Evolutionary conservation across 1,140 invertebrate genomes (phyloP).

Genomic region (Formica exsecta): DNA sequence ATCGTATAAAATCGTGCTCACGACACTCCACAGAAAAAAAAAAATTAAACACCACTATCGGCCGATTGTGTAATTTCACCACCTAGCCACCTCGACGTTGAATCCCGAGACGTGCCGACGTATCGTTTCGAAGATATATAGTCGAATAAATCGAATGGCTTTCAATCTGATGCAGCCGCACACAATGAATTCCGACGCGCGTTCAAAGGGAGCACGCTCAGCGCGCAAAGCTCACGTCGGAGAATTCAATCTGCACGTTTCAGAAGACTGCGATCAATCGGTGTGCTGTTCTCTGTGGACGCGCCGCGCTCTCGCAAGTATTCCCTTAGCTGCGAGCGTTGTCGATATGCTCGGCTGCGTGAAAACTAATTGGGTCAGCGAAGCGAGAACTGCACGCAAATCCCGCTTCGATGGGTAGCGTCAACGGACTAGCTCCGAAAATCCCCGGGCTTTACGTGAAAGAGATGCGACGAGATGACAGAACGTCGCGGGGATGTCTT

Average conservation of each 20-base stretch:
- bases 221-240: constrained; percentile 27
- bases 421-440: constrained; percentile 56
- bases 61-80: constrained; percentile 29
- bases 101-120: background rate
- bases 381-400: constrained; percentile 72
- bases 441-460: constrained; percentile 61
- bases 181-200: constrained; percentile 45
- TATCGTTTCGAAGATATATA: background rate
- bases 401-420: constrained; percentile 59
- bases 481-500: background rate
- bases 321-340: constrained; percentile 40
- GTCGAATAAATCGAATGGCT: constrained; percentile 31
- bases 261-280: constrained; percentile 45
- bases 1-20: constrained; percentile 9
- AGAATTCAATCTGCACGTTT: constrained; percentile 48
- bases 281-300: background rate
- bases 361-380: constrained; percentile 81
- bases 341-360: constrained; percentile 42
- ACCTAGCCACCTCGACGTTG: constrained; percentile 34
- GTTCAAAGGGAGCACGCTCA: constrained; percentile 18
- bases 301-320: constrained; percentile 10
- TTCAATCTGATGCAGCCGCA: constrained; percentile 24
- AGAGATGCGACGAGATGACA: constrained; percentile 6
- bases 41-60: constrained; percentile 32
- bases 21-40: constrained; percentile 47